Evolutionary conservation across 2,888 invertebrate genomes (phyloP).

Genomic region (Tortricodes alternella): DNA sequence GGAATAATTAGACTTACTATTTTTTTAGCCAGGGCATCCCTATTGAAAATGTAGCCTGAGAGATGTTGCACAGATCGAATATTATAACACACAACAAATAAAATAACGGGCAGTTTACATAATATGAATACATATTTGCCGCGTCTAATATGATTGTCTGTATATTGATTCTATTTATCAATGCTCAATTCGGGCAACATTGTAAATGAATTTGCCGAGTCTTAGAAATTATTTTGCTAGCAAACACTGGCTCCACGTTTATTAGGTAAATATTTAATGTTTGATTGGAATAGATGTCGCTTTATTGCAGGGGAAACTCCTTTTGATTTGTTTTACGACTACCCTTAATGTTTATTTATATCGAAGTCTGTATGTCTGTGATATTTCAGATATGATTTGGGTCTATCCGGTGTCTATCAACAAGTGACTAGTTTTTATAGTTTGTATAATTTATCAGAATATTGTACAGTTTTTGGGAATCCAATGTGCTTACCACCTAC

Average conservation of each 20-base stretch:
- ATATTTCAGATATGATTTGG: not conserved
- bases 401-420: no score
- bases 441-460: no score
- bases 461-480: no score
- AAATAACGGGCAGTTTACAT: not conserved
- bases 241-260: slow-evolving; percentile 62
- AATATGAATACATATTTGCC: slow-evolving; percentile 27
- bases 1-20: no score
- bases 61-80: not conserved
- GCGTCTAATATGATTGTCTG: slow-evolving; percentile 28
- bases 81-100: slow-evolving; percentile 4
- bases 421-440: no score
- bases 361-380: not conserved
- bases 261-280: slow-evolving; percentile 69
- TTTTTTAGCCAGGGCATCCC: no score
- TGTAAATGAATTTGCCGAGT: slow-evolving; percentile 73
- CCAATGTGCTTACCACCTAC: no score
- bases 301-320: slow-evolving; percentile 45
- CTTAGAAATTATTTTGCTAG: slow-evolving; percentile 72
- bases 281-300: slow-evolving; percentile 57
- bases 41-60: no score
- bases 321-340: slow-evolving; percentile 38
- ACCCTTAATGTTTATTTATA: slow-evolving; percentile 2
- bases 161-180: slow-evolving; percentile 61
- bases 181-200: slow-evolving; percentile 56